A percentile compares a stretch with the other conserved stretches of the same genome.
Conservation (phyloP, 2,888 invertebrate species). For the Teleogryllus oceanicus region DNA sequence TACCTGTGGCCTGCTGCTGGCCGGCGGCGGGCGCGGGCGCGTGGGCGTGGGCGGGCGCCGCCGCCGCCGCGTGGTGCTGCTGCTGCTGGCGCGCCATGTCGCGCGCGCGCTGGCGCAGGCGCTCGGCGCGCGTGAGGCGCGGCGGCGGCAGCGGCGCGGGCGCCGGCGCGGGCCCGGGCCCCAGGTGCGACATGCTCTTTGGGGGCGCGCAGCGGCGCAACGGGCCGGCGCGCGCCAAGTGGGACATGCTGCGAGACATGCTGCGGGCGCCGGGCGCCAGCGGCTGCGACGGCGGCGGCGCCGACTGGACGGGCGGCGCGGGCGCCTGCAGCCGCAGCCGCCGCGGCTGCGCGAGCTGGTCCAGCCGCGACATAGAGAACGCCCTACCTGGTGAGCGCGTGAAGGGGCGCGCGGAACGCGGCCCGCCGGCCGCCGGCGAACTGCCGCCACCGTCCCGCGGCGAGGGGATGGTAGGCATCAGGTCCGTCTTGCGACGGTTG, state of each 20-base stretch:
- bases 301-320: conserved; percentile 44
- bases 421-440: conserved; percentile 27
- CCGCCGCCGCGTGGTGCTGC: not conserved
- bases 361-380: conserved; percentile 89
- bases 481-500: conserved; percentile 82
- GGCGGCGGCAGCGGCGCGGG: conserved; percentile 43
- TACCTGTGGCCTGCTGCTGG: not conserved
- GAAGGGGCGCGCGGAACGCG: conserved; percentile 41
- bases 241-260: conserved; percentile 71
- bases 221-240: conserved; percentile 52
- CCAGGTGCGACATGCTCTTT: conserved; percentile 54
- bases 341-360: conserved; percentile 74
- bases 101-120: conserved; percentile 46
- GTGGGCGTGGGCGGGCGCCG: not conserved
- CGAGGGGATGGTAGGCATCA: conserved; percentile 83
- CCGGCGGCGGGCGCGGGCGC: not conserved
- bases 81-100: not conserved
- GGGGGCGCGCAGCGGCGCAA: conserved; percentile 44
- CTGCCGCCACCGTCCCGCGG: conserved; percentile 54
- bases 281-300: conserved; percentile 45
- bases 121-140: conserved; percentile 48
- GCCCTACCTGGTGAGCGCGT: conserved; percentile 73
- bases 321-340: conserved; percentile 47
- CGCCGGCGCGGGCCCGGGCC: conserved; percentile 41
- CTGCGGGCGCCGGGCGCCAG: conserved; percentile 41